Evolutionary conservation across 2,113 vertebrate genomes (phyloP).

Genomic region (Arvicanthis niloticus): DNA sequence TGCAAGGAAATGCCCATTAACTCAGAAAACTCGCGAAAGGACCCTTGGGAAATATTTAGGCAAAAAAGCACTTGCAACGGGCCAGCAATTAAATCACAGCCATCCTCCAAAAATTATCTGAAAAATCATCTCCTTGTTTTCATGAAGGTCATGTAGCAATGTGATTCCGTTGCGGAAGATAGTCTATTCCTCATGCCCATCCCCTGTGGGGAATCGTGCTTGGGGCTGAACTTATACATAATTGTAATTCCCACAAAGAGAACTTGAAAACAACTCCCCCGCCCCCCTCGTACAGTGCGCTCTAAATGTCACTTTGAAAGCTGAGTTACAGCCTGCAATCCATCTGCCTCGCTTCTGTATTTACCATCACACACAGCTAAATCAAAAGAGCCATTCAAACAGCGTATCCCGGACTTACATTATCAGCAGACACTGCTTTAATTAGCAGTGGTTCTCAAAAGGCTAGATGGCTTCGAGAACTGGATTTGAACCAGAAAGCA

Average conservation of each 20-base stretch:
- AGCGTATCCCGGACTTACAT: constrained; percentile 62
- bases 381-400: constrained; percentile 75
- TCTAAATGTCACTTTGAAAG: constrained; percentile 68
- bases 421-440: constrained; percentile 62
- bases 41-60: constrained; percentile 22
- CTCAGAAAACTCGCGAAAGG: background rate
- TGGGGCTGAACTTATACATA: constrained; percentile 34
- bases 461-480: constrained; percentile 68
- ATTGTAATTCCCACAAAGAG: constrained; percentile 46
- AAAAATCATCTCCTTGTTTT: constrained; percentile 62
- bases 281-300: constrained; percentile 20
- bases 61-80: constrained; percentile 48
- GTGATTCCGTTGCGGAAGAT: constrained; percentile 46
- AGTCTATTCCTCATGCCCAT: constrained; percentile 57
- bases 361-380: constrained; percentile 44
- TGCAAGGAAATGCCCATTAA: constrained; percentile 23
- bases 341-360: constrained; percentile 56
- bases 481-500: constrained; percentile 41
- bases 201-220: constrained; percentile 8
- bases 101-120: background rate
- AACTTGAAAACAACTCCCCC: constrained; percentile 54
- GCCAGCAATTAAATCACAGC: constrained; percentile 53
- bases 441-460: constrained; percentile 74
- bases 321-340: constrained; percentile 5
- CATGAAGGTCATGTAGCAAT: constrained; percentile 55